Base-by-base conservation (phyloP, 2,888 invertebrate genomes). In the Hypolimnas misippus region DNA sequence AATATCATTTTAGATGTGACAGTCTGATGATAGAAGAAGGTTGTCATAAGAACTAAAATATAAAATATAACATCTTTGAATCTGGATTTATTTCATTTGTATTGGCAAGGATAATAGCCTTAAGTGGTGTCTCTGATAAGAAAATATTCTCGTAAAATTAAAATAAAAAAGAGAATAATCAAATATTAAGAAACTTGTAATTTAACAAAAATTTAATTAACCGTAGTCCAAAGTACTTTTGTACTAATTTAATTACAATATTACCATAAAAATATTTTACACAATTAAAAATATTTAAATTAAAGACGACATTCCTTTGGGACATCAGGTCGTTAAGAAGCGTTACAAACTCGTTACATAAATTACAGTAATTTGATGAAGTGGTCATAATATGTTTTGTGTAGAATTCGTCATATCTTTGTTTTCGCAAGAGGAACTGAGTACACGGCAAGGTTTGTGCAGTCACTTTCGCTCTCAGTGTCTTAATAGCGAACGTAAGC, bases 391-490 rank as follows among this genome's bases (percentile, higher is more conserved):
- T 49, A 31, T 51, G 35, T 55, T 54, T 52, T 35, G 54, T 35
- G 54, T 57, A 51, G 46, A 69, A 67, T 71, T 65, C 55, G 61
- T 68, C 53, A 59, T 63, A 68, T 60, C 63, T 68, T 65, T 67
- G 61, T 68, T 63, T 65, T 64, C 62, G 63, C 63, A 67, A 72
- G 71, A 73, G 72, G 73, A 71, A 66, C 69, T 63, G 8, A 33
- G 33, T 33, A 61, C 57, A 66, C 57, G 62, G 66, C 67, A 73
- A 73, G 65, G 68, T 74, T 71, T 67, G 73, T 74, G 71, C 76
- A 62, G 65, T 72, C 74, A 89, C 90, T 91, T 88, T 91, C 89
- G 84, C 88, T 78, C 71, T 78, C 85, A 91, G 89, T 89, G 68
- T 72, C 70, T 74, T 75, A 70, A 77, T 72, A 70, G 74, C 71